These are phyloP conservation scores for Montipora capricornis DNA, from an alignment of 64 coral and sea anemone genomes.

Conservation along the genomic window DNA sequence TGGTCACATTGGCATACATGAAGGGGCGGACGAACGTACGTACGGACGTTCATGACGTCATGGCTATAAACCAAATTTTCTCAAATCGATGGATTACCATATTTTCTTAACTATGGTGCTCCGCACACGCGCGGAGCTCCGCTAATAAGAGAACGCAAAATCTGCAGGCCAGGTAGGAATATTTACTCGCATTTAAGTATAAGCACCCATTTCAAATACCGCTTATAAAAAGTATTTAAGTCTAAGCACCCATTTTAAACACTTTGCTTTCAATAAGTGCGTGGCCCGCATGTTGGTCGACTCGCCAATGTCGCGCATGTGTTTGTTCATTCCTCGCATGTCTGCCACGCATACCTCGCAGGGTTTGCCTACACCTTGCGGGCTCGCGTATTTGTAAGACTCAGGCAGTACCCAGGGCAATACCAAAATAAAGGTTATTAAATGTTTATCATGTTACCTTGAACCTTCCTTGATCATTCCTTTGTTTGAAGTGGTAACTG, in stretches of 20 bases:
- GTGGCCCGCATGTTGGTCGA: not conserved
- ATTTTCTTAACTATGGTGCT: too few species aligned
- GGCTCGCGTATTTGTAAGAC: not conserved
- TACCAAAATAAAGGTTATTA: not conserved
- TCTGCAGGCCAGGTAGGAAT: not conserved
- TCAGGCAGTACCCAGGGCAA: not conserved
- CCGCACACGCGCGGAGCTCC: too few species aligned
- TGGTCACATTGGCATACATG: too few species aligned
- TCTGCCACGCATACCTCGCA: not conserved
- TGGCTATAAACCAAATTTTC: too few species aligned
- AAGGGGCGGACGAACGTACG: too few species aligned
- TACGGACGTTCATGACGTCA: too few species aligned
- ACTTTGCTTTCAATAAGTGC: not conserved
- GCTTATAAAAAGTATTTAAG: not conserved
- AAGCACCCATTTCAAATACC: not conserved
- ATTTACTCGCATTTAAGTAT: not conserved
- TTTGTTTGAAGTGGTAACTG: not conserved
- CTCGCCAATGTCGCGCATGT: not conserved
- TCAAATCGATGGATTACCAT: too few species aligned
- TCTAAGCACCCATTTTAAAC: not conserved
- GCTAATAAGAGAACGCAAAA: not conserved
- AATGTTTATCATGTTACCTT: constrained; percentile 1
- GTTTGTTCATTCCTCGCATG: not conserved
- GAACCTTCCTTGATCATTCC: not conserved
- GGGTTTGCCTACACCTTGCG: not conserved